phyloP scores from a whole-genome alignment of 1,140 invertebrate genomes.

The Tigriopus japonicus region DNA sequence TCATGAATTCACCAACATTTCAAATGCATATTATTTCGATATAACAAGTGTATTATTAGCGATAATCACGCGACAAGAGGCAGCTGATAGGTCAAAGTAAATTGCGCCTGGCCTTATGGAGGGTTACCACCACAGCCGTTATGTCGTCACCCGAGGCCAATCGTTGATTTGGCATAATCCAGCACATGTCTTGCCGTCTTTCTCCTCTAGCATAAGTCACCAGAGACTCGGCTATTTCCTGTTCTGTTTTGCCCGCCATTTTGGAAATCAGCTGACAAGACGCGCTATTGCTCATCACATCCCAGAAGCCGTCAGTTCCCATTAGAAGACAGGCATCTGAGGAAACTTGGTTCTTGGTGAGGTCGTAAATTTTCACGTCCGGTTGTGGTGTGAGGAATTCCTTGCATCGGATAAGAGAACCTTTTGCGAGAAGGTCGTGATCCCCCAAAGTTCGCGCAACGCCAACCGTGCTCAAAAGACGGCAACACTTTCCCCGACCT shows the following conservation, averaged over 20 bases:
- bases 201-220: not conserved
- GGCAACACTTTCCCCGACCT: not conserved
- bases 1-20: too few relatives aligned
- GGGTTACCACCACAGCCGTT: not conserved
- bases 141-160: constrained; percentile 8
- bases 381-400: constrained; percentile 4
- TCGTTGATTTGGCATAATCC: not conserved
- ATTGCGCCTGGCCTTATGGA: too few relatives aligned
- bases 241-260: not conserved
- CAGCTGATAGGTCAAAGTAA: too few relatives aligned
- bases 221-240: not conserved
- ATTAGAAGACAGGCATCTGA: not conserved
- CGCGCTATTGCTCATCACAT: not conserved
- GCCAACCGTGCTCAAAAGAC: constrained; percentile 5
- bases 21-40: too few relatives aligned
- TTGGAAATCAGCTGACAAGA: not conserved
- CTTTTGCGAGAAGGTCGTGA: constrained; percentile 6
- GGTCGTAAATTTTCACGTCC: constrained; percentile 1
- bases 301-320: constrained; percentile 4
- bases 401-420: not conserved
- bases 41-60: too few relatives aligned
- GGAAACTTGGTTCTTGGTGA: not conserved
- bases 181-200: not conserved
- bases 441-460: not conserved
- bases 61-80: too few relatives aligned